Percentiles rank a stretch among this genome's conserved stretches.
These are phyloP conservation scores for Paramormyrops hopkinsi DNA, from an alignment of 2,797 vertebrate species.

Conservation along the genomic window DNA sequence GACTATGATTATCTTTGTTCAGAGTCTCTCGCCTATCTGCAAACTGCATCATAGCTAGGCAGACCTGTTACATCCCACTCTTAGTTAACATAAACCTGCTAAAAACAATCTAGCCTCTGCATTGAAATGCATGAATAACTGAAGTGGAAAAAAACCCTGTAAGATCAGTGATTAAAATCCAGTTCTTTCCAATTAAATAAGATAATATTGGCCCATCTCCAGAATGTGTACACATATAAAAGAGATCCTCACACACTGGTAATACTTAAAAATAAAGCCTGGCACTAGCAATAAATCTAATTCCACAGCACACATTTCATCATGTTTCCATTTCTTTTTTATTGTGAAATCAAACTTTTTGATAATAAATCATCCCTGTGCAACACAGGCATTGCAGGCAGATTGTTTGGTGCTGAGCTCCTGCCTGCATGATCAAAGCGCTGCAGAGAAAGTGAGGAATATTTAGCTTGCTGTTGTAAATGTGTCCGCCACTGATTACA, in stretches of 20 bases:
- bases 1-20: not conserved
- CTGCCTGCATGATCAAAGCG: not conserved
- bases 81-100: not conserved
- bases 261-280: not conserved
- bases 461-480: not conserved
- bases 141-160: not conserved
- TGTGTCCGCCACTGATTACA: not conserved
- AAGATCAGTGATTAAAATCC: not conserved
- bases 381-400: not conserved
- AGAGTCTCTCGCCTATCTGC: not conserved
- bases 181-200: not conserved
- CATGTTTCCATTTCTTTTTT: not conserved
- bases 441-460: not conserved
- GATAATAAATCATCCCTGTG: not conserved
- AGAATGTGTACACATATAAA: not conserved
- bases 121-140: slow-evolving; percentile 2
- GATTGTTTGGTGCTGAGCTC: not conserved
- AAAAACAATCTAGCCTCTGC: not conserved
- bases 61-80: not conserved
- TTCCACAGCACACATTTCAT: not conserved
- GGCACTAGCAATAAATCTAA: not conserved
- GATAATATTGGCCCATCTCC: not conserved
- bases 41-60: not conserved
- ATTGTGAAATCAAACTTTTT: not conserved
- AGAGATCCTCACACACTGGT: not conserved